Evolutionary conservation across 1,140 invertebrate species (phyloP), one percentile per base, ranked within the genome.

Genomic region (Ganaspis sp.): DNA sequence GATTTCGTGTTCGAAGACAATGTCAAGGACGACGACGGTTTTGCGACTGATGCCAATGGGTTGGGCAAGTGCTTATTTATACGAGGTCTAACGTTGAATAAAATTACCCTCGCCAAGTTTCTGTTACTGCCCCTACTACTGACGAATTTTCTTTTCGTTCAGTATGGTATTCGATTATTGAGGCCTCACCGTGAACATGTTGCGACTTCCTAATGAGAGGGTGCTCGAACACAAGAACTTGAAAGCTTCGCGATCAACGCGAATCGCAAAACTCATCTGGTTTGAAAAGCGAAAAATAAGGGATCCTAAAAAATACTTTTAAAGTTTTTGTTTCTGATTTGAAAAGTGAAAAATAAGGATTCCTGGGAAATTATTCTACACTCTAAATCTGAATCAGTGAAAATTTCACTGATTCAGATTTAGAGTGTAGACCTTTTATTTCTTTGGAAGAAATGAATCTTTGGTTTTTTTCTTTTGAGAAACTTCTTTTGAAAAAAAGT

Each of bases 141-240:
- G 73, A 83, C 84, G 83, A 87, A 91, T 91, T 91, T 91, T 91
- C 90, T 91, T 91, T 91, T 91, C 90, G 83, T 91, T 91, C 88
- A 83, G 87, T 90, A 91, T 89, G 89, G 88, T 89, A 83, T 91
- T 90, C 89, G 88, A 91, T 91, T 90, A 91, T 91, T 89, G 90
- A 90, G 90, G 90, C 85, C 89, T 90, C 86, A 80, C 19, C 42
- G 15, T 74, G 81, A 71, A 78, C 86, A 87, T 89, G 90, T 83
- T 73, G 54, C 45, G 90, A 87, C 81, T 84, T 76, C 74, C 34
- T 76, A 78, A 85, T 80, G 76, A 80, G 74, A 73, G 70, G 23
- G 75, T 78, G 75, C 58, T 69, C 11, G 42, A 29, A 78, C 74
- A 78, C 72, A 69, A 77, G 45, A 75, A 53, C 73, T 76, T 74